A percentile compares a stretch with the other conserved stretches of the same genome.
These are phyloP conservation scores for Hepsetus odoe DNA, from an alignment of 2,113 vertebrate genomes.

Conservation along the genomic window DNA sequence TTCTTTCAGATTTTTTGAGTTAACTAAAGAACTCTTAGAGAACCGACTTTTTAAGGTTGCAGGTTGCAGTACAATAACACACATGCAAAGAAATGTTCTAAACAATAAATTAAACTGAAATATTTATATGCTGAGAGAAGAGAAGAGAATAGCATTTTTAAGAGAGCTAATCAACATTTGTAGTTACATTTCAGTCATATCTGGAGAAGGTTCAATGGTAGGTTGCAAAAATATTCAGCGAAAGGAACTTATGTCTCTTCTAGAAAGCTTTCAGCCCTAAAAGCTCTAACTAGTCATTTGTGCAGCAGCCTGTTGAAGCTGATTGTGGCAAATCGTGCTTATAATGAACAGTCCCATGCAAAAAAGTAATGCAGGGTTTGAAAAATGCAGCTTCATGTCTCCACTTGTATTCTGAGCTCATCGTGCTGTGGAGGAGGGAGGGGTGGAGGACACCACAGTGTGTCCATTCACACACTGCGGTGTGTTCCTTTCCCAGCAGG, in stretches of 20 bases:
- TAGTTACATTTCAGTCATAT: no score
- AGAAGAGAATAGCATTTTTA: no score
- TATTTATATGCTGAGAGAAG: no score
- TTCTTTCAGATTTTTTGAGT: no score
- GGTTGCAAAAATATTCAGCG: no score
- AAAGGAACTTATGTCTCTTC: neutral
- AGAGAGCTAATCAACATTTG: no score
- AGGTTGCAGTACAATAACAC: no score
- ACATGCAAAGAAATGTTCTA: no score
- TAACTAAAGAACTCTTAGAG: no score
- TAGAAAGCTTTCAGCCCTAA: neutral
- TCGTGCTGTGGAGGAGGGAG: conserved; percentile 51
- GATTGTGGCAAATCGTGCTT: conserved; percentile 29
- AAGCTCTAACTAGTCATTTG: neutral
- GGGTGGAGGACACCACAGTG: conserved; percentile 62
- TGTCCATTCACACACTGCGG: conserved; percentile 68
- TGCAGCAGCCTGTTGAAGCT: neutral
- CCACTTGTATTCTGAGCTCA: conserved; percentile 49
- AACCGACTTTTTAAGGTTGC: no score
- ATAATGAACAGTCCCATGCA: conserved; percentile 23
- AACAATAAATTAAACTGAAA: no score
- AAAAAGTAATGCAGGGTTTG: conserved; percentile 61
- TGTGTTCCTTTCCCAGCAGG: conserved; percentile 66
- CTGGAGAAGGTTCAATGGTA: no score
- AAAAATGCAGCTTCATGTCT: conserved; percentile 56